Evolutionary conservation across 1,140 invertebrate genomes (phyloP), one percentile per base, ranked within the genome.

Genomic region (Euschistus heros): DNA sequence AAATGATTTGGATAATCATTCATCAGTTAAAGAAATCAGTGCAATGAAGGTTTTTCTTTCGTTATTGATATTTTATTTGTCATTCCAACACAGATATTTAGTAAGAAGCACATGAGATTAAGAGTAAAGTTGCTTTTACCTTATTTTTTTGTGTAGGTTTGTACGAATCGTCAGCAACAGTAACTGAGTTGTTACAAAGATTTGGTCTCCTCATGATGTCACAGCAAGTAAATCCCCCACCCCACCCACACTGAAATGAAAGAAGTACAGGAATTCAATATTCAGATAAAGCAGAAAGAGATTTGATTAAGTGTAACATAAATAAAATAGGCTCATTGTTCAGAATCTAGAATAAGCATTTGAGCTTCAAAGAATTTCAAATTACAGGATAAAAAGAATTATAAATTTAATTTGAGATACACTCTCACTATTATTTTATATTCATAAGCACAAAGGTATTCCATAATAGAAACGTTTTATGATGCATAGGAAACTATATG

Each of bases 161-260:
- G 27, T 61, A 64, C 33, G 59, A 52, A 26, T 65, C 62, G 33
- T 66, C 68, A 18, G 61, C 62, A 17, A 67, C 66, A 33, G 54
- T 66, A 37, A 63, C 66, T 22, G 68, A 68, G 42, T 64, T 68
- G 57, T 60, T 65, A 47, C 68, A 69, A 47, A 68, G 47, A 59
- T 68, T 69, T 33, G 69, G 69, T 63, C 69, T 57, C 42, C 69
- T 61, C 69, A 70, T 70, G 62, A 69, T 65, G 65, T 67, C 67
- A 66, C 66, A 69, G 63, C 68, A 69, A 62, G 65, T 50, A 60
- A 69, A 67, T 64, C 65, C 68, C 64, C 66, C 68, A 47, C 66
- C 68, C 67, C 67, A 68, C 66, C 68, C 66, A 54, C 69, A 69
- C 69, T 70, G 65, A 17, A 63, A 70, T 30, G 64, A 42, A 20